phyloP scores from a whole-genome alignment of 2,113 vertebrate genomes.

The Hyperopisus bebe region DNA sequence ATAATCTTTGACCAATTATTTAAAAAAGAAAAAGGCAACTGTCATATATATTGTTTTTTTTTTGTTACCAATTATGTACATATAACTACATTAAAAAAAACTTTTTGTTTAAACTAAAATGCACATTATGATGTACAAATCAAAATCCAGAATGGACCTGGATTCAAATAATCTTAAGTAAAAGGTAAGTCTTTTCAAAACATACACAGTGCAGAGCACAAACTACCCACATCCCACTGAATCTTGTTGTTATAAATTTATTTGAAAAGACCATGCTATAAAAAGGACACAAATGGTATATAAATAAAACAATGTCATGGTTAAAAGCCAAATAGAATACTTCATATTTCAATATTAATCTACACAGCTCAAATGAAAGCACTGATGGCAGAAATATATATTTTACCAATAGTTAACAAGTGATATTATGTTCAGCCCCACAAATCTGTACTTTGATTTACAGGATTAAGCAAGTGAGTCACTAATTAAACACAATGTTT shows the following conservation, averaged over 20 bases:
- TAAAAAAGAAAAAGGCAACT: not conserved
- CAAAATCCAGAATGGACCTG: not conserved
- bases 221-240: not conserved
- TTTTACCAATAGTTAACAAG: constrained; percentile 26
- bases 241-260: not conserved
- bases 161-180: not conserved
- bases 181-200: not conserved
- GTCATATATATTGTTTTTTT: not conserved
- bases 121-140: not conserved
- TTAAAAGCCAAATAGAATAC: not conserved
- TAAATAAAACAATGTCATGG: constrained; percentile 7
- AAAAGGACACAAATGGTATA: constrained; percentile 37
- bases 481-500: not conserved
- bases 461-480: not conserved
- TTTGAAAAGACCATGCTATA: constrained; percentile 10
- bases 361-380: constrained; percentile 34
- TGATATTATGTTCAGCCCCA: constrained; percentile 18
- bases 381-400: constrained; percentile 10
- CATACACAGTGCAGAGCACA: not conserved
- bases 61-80: not conserved
- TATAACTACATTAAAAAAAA: constrained; percentile 2
- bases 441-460: not conserved
- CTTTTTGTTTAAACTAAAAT: not conserved
- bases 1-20: not conserved
- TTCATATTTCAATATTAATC: constrained; percentile 29